phyloP scores from a whole-genome alignment of 2,888 invertebrate species.

The Cheilosia urbana region DNA sequence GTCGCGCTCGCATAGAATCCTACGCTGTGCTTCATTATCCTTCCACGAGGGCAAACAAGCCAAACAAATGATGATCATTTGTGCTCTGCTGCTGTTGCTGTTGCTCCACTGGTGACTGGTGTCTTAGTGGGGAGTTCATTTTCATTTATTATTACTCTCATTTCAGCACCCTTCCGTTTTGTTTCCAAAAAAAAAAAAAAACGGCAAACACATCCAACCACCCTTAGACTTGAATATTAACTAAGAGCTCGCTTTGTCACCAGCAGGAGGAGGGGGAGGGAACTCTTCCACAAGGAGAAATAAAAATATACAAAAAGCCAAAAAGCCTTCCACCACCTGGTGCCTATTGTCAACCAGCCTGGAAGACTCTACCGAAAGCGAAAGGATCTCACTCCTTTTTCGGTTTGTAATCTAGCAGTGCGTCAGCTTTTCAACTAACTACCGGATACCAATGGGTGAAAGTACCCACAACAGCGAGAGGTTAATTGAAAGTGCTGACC shows the following conservation, averaged over 20 bases:
- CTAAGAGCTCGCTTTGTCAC: slow-evolving; percentile 48
- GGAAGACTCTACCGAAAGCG: slow-evolving; percentile 47
- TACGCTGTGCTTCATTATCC: slow-evolving; percentile 71
- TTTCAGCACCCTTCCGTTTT: slow-evolving; percentile 81
- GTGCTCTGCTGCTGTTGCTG: slow-evolving; percentile 52
- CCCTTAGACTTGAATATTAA: slow-evolving; percentile 42
- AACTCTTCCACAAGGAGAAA: slow-evolving; percentile 48
- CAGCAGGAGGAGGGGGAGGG: background rate
- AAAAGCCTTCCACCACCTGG: slow-evolving; percentile 63
- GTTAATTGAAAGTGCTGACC: slow-evolving; percentile 73
- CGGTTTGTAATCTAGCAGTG: slow-evolving; percentile 18
- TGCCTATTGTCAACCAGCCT: slow-evolving; percentile 52
- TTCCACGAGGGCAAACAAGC: slow-evolving; percentile 67
- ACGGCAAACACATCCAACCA: background rate
- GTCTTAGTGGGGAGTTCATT: slow-evolving; percentile 78
- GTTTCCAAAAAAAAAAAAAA: slow-evolving; percentile 36
- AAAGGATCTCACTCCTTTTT: slow-evolving; percentile 36
- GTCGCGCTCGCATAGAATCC: slow-evolving; percentile 51
- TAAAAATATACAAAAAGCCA: slow-evolving; percentile 52
- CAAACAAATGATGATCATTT: slow-evolving; percentile 74
- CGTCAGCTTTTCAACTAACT: slow-evolving; percentile 27
- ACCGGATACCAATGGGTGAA: slow-evolving; percentile 53
- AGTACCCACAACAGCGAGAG: slow-evolving; percentile 36
- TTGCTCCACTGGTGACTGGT: slow-evolving; percentile 14
- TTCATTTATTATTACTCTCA: slow-evolving; percentile 81